Conservation (phyloP, 2,888 invertebrate species). For the Leptogaster cylindrica region DNA sequence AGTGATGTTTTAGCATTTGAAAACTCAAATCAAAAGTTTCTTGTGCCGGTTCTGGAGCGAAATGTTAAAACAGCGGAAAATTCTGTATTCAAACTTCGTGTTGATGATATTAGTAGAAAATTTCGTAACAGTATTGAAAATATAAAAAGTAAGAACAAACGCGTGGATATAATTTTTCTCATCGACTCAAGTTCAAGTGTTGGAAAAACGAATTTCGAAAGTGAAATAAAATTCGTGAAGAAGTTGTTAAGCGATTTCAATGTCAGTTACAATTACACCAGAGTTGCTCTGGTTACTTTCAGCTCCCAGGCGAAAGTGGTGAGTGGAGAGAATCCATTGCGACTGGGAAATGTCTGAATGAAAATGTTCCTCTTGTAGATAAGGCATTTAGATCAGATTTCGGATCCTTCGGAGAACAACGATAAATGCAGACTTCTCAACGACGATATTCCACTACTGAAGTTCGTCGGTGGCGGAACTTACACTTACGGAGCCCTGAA, state of each 20-base stretch:
- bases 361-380: constrained; percentile 49
- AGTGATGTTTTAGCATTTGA: too few species aligned
- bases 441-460: constrained; percentile 67
- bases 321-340: constrained; percentile 51
- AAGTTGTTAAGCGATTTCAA: constrained; percentile 71
- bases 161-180: constrained; percentile 70
- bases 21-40: constrained; percentile 1
- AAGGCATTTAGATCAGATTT: constrained; percentile 69
- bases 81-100: constrained; percentile 43
- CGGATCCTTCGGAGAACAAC: constrained; percentile 62
- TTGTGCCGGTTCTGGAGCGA: constrained; percentile 15
- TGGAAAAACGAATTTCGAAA: constrained; percentile 69
- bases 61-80: constrained; percentile 41
- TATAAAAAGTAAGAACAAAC: constrained; percentile 59
- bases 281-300: constrained; percentile 71
- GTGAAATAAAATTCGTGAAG: constrained; percentile 72
- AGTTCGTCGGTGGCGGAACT: constrained; percentile 72
- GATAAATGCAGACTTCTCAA: constrained; percentile 72
- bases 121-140: constrained; percentile 65
- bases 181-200: constrained; percentile 75
- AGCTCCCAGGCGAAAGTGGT: constrained; percentile 67
- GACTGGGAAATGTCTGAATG: not conserved
- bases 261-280: constrained; percentile 68
- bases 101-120: constrained; percentile 60
- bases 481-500: constrained; percentile 73